These are phyloP conservation scores for Trichechus manatus DNA, from an alignment of 2,113 vertebrate species.

Conservation along the genomic window DNA sequence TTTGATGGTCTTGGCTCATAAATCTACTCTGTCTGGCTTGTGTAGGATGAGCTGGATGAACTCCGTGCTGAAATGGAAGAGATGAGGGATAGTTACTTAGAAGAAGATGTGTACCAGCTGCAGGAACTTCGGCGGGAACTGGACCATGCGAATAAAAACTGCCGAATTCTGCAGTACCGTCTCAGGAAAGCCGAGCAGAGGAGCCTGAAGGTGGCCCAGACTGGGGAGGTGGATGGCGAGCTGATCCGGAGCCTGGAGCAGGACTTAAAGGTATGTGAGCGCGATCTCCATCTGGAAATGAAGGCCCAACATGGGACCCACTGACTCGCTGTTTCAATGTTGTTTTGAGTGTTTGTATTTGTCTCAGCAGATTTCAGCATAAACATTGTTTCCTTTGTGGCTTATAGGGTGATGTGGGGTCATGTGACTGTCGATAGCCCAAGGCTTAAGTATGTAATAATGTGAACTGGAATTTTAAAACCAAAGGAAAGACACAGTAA, in stretches of 20 bases:
- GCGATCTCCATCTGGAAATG: neutral
- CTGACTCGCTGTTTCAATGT: neutral
- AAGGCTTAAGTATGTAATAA: constrained; percentile 5
- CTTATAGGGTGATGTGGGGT: neutral
- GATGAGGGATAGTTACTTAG: constrained; percentile 98
- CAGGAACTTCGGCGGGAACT: constrained; percentile 98
- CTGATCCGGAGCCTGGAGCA: constrained; percentile 96
- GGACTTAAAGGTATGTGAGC: constrained; percentile 94
- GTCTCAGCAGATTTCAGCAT: neutral
- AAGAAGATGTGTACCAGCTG: constrained; percentile 99
- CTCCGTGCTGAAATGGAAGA: constrained; percentile 99
- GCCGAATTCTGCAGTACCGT: constrained; percentile 98
- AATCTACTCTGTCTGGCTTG: constrained; percentile 71
- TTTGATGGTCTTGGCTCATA: constrained; percentile 32
- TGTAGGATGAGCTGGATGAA: constrained; percentile 98
- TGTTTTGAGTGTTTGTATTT: neutral
- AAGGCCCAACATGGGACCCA: neutral
- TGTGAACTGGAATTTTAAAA: neutral
- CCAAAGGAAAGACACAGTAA: neutral
- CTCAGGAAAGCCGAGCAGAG: constrained; percentile 98
- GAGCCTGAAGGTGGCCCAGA: constrained; percentile 97
- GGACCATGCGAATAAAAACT: constrained; percentile 98
- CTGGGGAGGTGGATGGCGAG: constrained; percentile 97
- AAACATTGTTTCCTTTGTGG: neutral
- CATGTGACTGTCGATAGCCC: neutral